Percentiles rank a stretch among this genome's conserved stretches.
phyloP scores from a whole-genome alignment of 2,888 invertebrate species.

The Drosophila helvetica region DNA sequence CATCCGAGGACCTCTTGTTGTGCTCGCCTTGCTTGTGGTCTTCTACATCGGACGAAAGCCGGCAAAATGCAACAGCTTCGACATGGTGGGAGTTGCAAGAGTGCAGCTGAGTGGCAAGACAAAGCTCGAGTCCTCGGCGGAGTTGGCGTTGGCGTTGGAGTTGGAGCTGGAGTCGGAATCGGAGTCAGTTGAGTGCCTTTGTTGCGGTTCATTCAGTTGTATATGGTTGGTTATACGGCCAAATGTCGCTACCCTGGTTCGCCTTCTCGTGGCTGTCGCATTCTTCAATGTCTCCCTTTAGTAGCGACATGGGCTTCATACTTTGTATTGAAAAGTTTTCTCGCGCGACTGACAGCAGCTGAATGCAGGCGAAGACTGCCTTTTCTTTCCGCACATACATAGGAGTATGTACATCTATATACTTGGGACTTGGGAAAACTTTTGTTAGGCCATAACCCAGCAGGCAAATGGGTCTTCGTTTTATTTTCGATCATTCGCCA shows the following conservation, averaged over 20 bases:
- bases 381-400: constrained; percentile 30
- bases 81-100: constrained; percentile 24
- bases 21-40: constrained; percentile 50
- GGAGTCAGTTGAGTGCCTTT: constrained; percentile 56
- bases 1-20: constrained; percentile 44
- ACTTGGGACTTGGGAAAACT: constrained; percentile 22
- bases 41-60: constrained; percentile 35
- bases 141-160: constrained; percentile 1
- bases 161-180: constrained; percentile 15
- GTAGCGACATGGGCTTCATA: constrained; percentile 64
- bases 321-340: constrained; percentile 73
- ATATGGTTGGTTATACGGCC: constrained; percentile 13
- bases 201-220: constrained; percentile 67
- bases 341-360: constrained; percentile 46
- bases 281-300: constrained; percentile 61
- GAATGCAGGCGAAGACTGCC: constrained; percentile 33
- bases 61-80: constrained; percentile 69
- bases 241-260: constrained; percentile 33
- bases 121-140: constrained; percentile 11
- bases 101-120: constrained; percentile 35
- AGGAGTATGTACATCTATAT: neutral
- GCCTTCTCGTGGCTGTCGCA: constrained; percentile 53
- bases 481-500: neutral
- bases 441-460: constrained; percentile 28
- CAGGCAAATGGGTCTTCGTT: neutral